A percentile compares a stretch with the other conserved stretches of the same genome.
Evolutionary conservation across 2,888 invertebrate species (phyloP).

Genomic region (Hoplodrina blanda): DNA sequence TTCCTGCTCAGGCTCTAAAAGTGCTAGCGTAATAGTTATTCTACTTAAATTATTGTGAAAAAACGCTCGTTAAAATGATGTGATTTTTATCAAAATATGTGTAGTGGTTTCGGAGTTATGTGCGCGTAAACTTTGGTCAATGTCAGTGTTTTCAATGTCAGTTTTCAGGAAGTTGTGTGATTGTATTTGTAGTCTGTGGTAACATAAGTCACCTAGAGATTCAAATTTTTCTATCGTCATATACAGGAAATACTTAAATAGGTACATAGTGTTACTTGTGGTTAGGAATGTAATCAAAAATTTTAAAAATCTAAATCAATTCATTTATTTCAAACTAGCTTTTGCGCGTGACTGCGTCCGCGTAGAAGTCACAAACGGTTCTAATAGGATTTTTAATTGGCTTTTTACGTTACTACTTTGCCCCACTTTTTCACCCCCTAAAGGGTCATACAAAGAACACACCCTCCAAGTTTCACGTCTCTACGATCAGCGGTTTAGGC

Average conservation of each 20-base stretch:
- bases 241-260: background rate
- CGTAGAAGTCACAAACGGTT: too few relatives aligned
- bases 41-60: background rate
- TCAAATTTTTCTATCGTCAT: background rate
- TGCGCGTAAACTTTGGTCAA: conserved; percentile 23
- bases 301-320: too few relatives aligned
- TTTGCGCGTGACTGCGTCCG: too few relatives aligned
- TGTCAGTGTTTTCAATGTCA: conserved; percentile 47
- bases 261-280: background rate
- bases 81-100: conserved; percentile 29
- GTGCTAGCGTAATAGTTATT: background rate
- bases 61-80: background rate
- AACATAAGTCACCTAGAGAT: background rate
- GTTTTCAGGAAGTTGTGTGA: conserved; percentile 20
- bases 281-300: background rate
- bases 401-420: too few relatives aligned
- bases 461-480: too few relatives aligned
- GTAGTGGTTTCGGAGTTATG: conserved; percentile 34
- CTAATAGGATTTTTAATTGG: too few relatives aligned
- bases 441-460: too few relatives aligned
- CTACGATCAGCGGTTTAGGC: too few relatives aligned
- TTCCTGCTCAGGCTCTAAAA: conserved; percentile 20
- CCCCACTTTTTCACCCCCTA: too few relatives aligned
- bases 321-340: too few relatives aligned
- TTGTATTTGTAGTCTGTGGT: conserved; percentile 27